Base-by-base conservation (phyloP, 2,113 vertebrate species). In the Anser cygnoides region DNA sequence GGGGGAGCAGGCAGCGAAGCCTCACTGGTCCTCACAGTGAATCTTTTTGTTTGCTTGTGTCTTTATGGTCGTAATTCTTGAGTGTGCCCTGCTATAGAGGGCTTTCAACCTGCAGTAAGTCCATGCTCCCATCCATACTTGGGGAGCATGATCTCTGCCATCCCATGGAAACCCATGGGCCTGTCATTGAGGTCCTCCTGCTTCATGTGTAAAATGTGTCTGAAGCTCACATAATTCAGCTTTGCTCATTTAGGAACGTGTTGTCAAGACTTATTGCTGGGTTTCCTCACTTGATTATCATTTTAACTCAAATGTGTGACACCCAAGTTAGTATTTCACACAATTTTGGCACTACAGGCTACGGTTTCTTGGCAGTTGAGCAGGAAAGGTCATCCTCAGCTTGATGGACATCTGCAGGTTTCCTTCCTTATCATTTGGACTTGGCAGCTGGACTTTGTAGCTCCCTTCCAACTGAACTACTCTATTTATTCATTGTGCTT, bases 341-440 rank as follows among this genome's bases (percentile, higher is more conserved):
- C 15, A 2, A n/a, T 8, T 17, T 16, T 16, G 55, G 59, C 23
- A 37, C 35, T 1, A 4, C 4, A 11, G 25, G 50, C 18, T 16
- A 46, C 50, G 43, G 41, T 29, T 29, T 21, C n/a, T 17, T 3
- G 1, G 58, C 31, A 13, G 26, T 8, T 5, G 61, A 39, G 61
- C 33, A 57, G 58, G 39, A 55, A 41, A 29, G 58, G 29, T 37
- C 22, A 10, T 31, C n/a, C 11, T 5, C 68, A 52, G 49, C 50
- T 76, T 1, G 0, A 19, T 9, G 43, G 25, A 46, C 1, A 3
- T 50, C 77, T 58, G 41, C 3, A 2, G 26, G 35, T 63, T 70
- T 89, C 35, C 62, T 23, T 52, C 63, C 17, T 33, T 46, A 22
- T 22, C 9, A 0, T 41, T 29, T 41, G 18, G 23, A 63, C 61